phyloP scores from a whole-genome alignment of 35 echinoderm and acorn worm species.

The Strongylocentrotus purpuratus region DNA sequence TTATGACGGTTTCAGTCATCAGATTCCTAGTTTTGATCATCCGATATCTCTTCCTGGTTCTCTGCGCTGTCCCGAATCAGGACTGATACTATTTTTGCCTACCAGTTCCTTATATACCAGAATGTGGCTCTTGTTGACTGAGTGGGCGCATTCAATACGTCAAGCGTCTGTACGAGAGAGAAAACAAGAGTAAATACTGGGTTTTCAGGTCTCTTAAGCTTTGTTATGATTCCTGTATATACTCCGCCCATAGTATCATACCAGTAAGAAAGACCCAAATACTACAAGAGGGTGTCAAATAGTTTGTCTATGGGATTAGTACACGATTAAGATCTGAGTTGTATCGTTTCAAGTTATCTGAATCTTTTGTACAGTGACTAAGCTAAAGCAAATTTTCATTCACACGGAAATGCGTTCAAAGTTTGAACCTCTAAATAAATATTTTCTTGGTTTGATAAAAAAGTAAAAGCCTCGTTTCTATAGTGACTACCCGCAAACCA shows the following conservation, averaged over 20 bases:
- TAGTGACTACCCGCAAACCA: background rate
- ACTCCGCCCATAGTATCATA: background rate
- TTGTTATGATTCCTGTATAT: background rate
- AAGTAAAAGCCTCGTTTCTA: background rate
- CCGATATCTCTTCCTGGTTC: background rate
- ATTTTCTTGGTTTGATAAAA: background rate
- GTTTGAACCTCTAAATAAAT: background rate
- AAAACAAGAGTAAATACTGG: background rate
- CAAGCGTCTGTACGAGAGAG: background rate
- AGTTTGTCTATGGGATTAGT: background rate
- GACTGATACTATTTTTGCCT: background rate
- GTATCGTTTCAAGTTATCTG: background rate
- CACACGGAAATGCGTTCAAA: background rate
- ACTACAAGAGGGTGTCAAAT: background rate
- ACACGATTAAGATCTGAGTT: background rate
- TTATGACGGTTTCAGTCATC: background rate
- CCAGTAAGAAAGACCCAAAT: background rate
- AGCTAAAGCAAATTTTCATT: background rate
- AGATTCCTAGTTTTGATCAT: background rate
- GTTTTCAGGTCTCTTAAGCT: background rate
- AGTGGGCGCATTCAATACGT: background rate
- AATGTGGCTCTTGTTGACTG: background rate
- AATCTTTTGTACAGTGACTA: background rate
- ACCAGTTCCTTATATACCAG: constrained; percentile 35
- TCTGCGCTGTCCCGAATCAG: background rate